Percentiles rank a stretch among this genome's conserved stretches.
Conservation (phyloP, 1,140 invertebrate species). For the Periplaneta americana region DNA sequence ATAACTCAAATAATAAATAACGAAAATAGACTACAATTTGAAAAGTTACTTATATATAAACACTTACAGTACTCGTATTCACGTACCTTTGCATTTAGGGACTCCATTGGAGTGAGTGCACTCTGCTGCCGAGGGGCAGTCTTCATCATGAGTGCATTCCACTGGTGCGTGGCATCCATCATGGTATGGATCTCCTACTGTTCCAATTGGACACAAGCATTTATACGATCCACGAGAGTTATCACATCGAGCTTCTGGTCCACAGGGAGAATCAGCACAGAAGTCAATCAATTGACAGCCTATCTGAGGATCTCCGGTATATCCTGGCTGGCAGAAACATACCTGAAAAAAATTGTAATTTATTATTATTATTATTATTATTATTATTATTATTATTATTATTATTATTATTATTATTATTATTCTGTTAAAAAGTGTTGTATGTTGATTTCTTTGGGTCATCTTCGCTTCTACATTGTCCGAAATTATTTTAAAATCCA, state of each 20-base stretch:
- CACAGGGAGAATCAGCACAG: slow-evolving; percentile 72
- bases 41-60: no score
- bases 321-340: slow-evolving; percentile 82
- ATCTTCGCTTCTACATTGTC: no score
- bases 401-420: no score
- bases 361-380: no score
- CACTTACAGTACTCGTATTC: no score
- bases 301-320: slow-evolving; percentile 65
- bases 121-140: slow-evolving; percentile 70
- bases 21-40: no score
- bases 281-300: slow-evolving; percentile 73
- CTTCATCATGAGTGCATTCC: slow-evolving; percentile 68
- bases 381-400: no score
- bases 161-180: slow-evolving; percentile 70
- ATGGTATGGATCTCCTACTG: slow-evolving; percentile 75
- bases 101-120: slow-evolving; percentile 61
- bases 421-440: no score
- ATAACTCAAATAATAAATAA: no score
- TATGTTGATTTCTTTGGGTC: no score
- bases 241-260: slow-evolving; percentile 72
- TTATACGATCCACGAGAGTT: slow-evolving; percentile 76
- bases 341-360: slow-evolving; percentile 34
- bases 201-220: slow-evolving; percentile 69
- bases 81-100: slow-evolving; percentile 63
- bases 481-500: no score